phyloP scores from a whole-genome alignment of 2,888 invertebrate genomes.

The Cantharis flavilabris region DNA sequence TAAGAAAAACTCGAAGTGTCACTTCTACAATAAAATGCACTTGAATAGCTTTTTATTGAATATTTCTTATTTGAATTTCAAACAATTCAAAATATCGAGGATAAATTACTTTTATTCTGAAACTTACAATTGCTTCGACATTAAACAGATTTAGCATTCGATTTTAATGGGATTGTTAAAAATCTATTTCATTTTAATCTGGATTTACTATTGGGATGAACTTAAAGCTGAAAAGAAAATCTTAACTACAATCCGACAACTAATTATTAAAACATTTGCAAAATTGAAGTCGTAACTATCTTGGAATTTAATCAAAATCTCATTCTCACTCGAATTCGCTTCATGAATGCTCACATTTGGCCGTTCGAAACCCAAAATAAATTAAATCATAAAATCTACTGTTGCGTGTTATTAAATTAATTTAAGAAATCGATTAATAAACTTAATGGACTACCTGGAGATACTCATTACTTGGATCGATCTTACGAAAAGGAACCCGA shows the following conservation, averaged over 20 bases:
- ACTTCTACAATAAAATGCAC: not conserved
- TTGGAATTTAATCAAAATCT: not conserved
- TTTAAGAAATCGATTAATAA: not conserved
- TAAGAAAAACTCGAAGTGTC: not conserved
- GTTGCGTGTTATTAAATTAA: not conserved
- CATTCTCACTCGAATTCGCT: not conserved
- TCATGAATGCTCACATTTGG: not conserved
- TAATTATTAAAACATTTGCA: not conserved
- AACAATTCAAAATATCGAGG: not conserved
- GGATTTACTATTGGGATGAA: not conserved
- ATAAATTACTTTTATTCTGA: not conserved
- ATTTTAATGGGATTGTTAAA: not conserved
- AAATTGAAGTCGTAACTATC: not conserved
- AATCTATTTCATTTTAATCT: not conserved
- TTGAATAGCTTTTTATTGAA: not conserved
- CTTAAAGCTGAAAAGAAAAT: not conserved
- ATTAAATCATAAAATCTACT: not conserved
- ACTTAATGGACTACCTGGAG: not conserved
- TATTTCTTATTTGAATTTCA: not conserved
- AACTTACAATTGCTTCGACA: not conserved
- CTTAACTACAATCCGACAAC: not conserved
- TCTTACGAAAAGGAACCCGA: not conserved
- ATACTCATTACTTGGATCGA: not conserved
- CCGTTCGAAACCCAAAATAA: not conserved
- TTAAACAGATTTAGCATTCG: not conserved